A percentile compares a stretch with the other conserved stretches of the same genome.
Evolutionary conservation across 2,888 invertebrate species (phyloP).

Genomic region (Antheraea assamensis): DNA sequence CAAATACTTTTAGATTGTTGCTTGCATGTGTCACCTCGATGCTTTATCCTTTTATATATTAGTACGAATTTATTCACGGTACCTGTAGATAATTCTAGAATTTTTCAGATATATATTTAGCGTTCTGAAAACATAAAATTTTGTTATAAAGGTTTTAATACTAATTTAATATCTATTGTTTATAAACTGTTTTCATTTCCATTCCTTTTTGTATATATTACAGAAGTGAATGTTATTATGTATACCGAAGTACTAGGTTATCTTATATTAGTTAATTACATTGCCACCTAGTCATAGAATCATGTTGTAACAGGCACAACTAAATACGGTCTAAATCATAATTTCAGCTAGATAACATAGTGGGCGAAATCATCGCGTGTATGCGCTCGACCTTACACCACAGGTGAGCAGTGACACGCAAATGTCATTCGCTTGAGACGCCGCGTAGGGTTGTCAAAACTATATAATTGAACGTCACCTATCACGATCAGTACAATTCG

Average conservation of each 20-base stretch:
- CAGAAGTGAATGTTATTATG: neutral
- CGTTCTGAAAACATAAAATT: no score
- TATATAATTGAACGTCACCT: constrained; percentile 8
- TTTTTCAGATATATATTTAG: no score
- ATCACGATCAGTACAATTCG: constrained; percentile 3
- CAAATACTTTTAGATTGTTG: no score
- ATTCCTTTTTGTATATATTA: neutral
- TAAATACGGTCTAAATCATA: neutral
- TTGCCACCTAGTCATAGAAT: neutral
- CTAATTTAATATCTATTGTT: neutral
- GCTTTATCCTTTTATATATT: no score
- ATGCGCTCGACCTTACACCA: neutral
- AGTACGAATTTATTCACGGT: no score
- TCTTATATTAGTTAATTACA: neutral
- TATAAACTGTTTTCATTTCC: neutral
- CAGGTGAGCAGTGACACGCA: constrained; percentile 11
- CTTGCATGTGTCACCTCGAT: no score
- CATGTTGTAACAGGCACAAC: neutral
- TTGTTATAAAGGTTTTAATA: neutral
- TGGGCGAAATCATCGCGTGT: neutral
- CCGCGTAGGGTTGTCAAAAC: constrained; percentile 12
- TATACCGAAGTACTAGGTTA: neutral
- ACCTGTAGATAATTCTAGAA: no score
- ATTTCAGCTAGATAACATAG: neutral
- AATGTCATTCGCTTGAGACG: neutral